A percentile compares a stretch with the other conserved stretches of the same genome.
phyloP scores from a whole-genome alignment of 2,113 vertebrate species.

The Plecturocebus donacophilus region DNA sequence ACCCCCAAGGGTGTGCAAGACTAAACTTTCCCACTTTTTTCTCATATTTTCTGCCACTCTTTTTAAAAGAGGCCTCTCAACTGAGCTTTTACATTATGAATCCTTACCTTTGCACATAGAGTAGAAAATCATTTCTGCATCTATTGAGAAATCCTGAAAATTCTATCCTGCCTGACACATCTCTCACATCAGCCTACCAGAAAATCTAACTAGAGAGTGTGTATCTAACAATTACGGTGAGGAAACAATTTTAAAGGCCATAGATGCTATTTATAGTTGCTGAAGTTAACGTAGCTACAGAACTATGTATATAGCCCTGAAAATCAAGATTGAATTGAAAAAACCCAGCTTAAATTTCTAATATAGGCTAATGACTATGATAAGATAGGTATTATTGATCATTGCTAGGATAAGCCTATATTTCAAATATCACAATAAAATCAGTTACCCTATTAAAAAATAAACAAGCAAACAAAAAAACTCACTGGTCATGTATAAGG shows the following conservation, averaged over 20 bases:
- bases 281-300: neutral
- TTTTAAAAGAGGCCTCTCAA: constrained; percentile 2
- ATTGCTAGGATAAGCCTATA: neutral
- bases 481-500: neutral
- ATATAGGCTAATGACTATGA: neutral
- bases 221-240: neutral
- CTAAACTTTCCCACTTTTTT: neutral
- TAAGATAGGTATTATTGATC: neutral
- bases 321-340: neutral
- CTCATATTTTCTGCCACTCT: neutral
- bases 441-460: neutral
- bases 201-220: neutral
- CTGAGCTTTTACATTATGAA: neutral
- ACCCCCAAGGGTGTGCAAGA: neutral
- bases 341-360: neutral
- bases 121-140: neutral
- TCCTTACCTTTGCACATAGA: neutral
- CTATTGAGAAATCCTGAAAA: neutral
- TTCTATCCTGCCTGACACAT: neutral
- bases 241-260: constrained; percentile 38
- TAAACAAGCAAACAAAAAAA: neutral
- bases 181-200: neutral
- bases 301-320: neutral
- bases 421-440: neutral
- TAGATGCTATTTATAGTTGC: neutral